Evolutionary conservation across 2,113 vertebrate species (phyloP).

Genomic region (Dasyprocta punctata): DNA sequence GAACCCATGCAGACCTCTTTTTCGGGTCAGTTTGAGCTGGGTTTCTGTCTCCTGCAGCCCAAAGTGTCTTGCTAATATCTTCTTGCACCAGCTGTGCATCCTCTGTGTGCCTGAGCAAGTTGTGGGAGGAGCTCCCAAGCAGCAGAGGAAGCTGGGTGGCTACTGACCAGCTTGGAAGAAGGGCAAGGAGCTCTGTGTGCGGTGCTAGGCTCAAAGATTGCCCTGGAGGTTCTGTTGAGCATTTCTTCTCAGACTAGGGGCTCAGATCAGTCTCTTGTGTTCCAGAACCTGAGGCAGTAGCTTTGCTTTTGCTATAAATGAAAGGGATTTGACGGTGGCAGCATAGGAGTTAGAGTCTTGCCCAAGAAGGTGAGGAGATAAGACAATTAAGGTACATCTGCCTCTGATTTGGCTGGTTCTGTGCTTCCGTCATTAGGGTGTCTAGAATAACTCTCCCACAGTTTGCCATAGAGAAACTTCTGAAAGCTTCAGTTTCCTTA

Average conservation of each 20-base stretch:
- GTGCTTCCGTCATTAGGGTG: not conserved
- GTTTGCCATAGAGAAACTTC: not conserved
- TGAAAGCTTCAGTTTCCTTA: not conserved
- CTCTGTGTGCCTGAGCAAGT: not conserved
- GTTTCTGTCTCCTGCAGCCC: not conserved
- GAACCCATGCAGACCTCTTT: not conserved
- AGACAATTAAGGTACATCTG: too few species aligned
- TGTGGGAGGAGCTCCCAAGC: fast-evolving
- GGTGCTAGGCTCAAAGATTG: not conserved
- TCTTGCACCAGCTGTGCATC: too few species aligned
- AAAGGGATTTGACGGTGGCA: not conserved
- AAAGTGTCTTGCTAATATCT: fast-evolving
- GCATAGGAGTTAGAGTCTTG: not conserved
- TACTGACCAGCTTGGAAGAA: not conserved
- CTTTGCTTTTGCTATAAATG: not conserved
- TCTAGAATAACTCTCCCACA: not conserved
- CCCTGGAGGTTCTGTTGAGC: not conserved
- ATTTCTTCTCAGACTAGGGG: not conserved
- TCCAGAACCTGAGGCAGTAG: not conserved
- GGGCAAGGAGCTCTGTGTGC: too few species aligned
- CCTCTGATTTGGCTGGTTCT: not conserved
- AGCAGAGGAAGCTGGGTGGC: not conserved
- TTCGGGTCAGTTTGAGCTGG: not conserved
- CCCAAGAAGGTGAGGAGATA: not conserved
- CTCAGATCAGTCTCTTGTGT: not conserved